Conservation (phyloP, 2,113 vertebrate species). For the Mirounga angustirostris region DNA sequence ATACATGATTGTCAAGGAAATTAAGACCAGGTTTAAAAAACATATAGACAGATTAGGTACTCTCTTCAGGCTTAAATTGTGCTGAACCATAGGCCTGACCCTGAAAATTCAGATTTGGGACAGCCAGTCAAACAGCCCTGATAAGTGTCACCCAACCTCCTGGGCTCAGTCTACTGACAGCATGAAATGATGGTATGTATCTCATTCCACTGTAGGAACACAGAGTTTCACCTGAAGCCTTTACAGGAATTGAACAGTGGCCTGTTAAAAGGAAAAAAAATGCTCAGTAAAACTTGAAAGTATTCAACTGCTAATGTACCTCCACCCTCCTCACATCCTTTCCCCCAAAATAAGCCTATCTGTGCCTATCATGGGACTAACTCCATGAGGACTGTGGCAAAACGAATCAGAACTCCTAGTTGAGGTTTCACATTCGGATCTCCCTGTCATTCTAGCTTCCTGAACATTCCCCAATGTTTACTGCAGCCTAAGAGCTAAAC, state of each 20-base stretch:
- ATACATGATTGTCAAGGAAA: not conserved
- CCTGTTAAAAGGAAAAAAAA: not conserved
- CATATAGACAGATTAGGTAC: not conserved
- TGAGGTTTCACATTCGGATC: not conserved
- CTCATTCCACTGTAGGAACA: not conserved
- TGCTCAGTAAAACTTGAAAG: not conserved
- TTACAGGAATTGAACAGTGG: not conserved
- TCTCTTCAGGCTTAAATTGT: not conserved
- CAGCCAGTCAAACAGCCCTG: not conserved
- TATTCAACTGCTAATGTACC: not conserved
- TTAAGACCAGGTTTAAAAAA: constrained; percentile 25
- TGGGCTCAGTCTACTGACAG: not conserved
- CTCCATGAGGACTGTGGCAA: not conserved
- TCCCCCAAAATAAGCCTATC: not conserved
- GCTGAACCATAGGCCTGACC: not conserved
- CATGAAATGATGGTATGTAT: not conserved
- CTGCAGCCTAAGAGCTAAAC: not conserved
- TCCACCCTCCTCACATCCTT: not conserved
- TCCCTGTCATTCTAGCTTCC: not conserved
- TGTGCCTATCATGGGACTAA: not conserved
- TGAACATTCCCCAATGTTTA: not conserved
- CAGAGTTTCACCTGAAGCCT: not conserved
- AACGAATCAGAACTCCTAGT: not conserved
- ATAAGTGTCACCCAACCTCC: not conserved
- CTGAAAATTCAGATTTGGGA: not conserved